A percentile compares a stretch with the other conserved stretches of the same genome.
Conservation (phyloP, 1,140 invertebrate genomes). For the Cecropterus lyciades region DNA sequence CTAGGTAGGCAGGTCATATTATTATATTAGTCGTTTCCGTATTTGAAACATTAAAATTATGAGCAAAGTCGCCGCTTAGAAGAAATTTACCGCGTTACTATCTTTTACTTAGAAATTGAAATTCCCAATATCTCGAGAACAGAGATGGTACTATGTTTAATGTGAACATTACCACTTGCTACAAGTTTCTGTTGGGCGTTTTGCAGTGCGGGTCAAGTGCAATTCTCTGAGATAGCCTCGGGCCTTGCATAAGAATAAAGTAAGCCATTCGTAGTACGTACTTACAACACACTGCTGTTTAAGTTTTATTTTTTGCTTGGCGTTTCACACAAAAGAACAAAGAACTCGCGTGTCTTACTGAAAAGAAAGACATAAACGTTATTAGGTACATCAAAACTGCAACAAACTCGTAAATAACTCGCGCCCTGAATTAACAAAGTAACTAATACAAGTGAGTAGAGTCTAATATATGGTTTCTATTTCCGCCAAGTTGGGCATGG, state of each 20-base stretch:
- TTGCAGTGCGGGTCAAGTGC: conserved; percentile 71
- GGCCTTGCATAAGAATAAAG: conserved; percentile 33
- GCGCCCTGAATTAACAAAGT: conserved; percentile 12
- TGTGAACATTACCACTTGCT: conserved; percentile 48
- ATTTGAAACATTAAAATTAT: too few species aligned
- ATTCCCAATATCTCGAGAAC: conserved; percentile 32
- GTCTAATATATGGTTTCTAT: conserved; percentile 34
- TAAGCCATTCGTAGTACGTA: too few species aligned
- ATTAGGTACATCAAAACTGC: not conserved
- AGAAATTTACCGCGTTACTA: too few species aligned
- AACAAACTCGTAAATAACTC: conserved; percentile 8
- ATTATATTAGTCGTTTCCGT: too few species aligned
- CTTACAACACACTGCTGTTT: not conserved
- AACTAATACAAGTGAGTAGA: conserved; percentile 11
- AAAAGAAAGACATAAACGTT: not conserved
- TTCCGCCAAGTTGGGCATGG: conserved; percentile 43
- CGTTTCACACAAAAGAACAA: not conserved
- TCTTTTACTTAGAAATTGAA: conserved; percentile 1
- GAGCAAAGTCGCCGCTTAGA: too few species aligned
- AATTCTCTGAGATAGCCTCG: conserved; percentile 63
- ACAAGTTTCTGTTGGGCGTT: conserved; percentile 62
- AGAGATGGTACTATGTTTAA: conserved; percentile 50
- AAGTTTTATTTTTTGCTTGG: not conserved
- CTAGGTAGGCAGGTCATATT: too few species aligned
- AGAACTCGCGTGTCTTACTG: too few species aligned